Evolutionary conservation across 1,140 invertebrate genomes (phyloP).

Genomic region (Caenorhabditis elegans): DNA sequence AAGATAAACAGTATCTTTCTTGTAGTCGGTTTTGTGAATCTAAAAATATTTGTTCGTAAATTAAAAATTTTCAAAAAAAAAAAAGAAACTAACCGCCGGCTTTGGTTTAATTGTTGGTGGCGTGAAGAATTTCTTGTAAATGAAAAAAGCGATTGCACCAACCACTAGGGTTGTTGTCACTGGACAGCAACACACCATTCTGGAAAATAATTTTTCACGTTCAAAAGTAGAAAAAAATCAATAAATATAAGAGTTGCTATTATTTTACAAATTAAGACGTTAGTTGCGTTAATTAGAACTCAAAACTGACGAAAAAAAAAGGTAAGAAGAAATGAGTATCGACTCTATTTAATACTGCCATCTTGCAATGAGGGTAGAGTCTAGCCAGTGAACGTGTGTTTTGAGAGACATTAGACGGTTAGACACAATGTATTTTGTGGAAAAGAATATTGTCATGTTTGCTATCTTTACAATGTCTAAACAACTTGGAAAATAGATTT

Average conservation of each 20-base stretch:
- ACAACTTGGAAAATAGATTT: too few relatives aligned
- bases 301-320: background rate
- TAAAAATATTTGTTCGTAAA: background rate
- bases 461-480: too few relatives aligned
- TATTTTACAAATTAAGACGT: too few relatives aligned
- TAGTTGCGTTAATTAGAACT: too few relatives aligned
- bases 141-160: background rate
- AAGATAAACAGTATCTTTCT: slow-evolving; percentile 83
- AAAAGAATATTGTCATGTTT: too few relatives aligned
- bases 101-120: background rate
- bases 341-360: background rate
- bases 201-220: background rate
- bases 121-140: slow-evolving; percentile 33
- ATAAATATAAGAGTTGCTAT: background rate
- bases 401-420: background rate
- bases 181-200: background rate
- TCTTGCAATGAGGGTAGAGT: background rate
- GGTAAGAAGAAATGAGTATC: background rate
- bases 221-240: too few relatives aligned
- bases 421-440: background rate
- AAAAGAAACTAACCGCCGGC: background rate
- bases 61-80: background rate
- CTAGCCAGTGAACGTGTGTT: background rate
- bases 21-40: slow-evolving; percentile 66
- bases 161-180: background rate